Base-by-base conservation (phyloP, 1,140 invertebrate genomes). In the Anoplophora glabripennis region DNA sequence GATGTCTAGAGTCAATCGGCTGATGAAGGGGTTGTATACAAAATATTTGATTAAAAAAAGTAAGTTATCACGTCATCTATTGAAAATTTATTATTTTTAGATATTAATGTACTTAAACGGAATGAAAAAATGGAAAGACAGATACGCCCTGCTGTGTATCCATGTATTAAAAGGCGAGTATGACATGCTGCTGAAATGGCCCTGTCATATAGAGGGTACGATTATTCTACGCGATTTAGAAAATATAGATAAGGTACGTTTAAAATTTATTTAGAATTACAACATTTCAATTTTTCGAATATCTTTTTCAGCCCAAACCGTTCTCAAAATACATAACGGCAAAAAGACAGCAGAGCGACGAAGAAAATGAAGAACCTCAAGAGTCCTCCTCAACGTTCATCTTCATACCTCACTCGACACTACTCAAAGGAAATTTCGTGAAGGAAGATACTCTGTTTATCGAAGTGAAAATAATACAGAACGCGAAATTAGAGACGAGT, bases 101-200 rank as follows among this genome's bases (percentile, higher is more conserved):
- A 75, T 87, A 17, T 81, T 88, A 59, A 71, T 88, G 4, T 82
- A 83, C 68, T 65, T 89, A 14, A 89, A 89, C 64, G 87, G 87
- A 7, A 79, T 86, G 33, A 86, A 86, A 4, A 86, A 85, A 56
- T 89, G 87, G 87, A 85, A 82, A 65, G 86, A 84, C 0, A 79
- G 87, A 0, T 84, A 89, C 65, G 67, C 87, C 44, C 85, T 87
- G 7, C 81, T 83, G 1, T 86, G 84, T 10, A 71, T 89, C 9
- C 80, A 83, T 42, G 80, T 87, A 5, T 73, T 88, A 5, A 77
- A 80, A 7, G 86, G 87, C 0, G 84, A 86, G 45, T 89, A 84
- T 75, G 87, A 89, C 77, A 76, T 84, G 0, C 65, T 89, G 28
- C 73, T 89, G 55, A 77, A 80, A 47, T 89, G 87, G 87, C 87